Base-by-base conservation (phyloP, 2,888 invertebrate species). In the Deladenus siricidicola region DNA sequence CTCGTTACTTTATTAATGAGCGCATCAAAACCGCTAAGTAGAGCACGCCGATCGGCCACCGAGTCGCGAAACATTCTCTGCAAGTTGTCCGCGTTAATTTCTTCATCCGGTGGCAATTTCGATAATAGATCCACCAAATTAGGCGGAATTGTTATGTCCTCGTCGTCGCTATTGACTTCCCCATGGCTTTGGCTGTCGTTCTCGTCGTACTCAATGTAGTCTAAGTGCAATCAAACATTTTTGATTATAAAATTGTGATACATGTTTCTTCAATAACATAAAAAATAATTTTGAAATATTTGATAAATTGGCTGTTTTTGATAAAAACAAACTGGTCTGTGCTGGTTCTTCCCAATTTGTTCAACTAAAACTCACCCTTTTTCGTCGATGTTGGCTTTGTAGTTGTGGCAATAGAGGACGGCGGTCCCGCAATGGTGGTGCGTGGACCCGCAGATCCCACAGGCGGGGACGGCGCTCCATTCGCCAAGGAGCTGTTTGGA, bases 11-110 rank as follows among this genome's bases (percentile, higher is more conserved):
- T 66, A 17, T 68, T 69, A 63, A 74, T 72, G 30, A 77, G 48
- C 56, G 66, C 62, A 43, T 71, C 74, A 51, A 76, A 73, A 23
- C 73, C 69, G 26, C 69, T 68, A 47, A 76, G 58, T 44, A 76
- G 58, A 1, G 72, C 72, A 48, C 77, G 63, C 47, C 75, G 70
- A 58, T 76, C 72, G 30, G 69, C 70, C 26, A 77, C 76, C 2
- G 72, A 71, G 54, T 76, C 75, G 56, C 73, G 70, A 66, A 76
- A 72, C 74, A 76, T 77, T 60, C 69, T 71, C 66, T 76, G 75
- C 21, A 76, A 57, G 45, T 65, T 69, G 29, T 75, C 74, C 24
- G 69, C 69, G 57, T 66, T 68, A 39, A 76, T 61, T 49, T 76
- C 75, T 55, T 72, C 73, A 52, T 73, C 72, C 3, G 76, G 76